Evolutionary conservation across 2,888 invertebrate genomes (phyloP), one percentile per base, ranked within the genome.

Genomic region (Drosophila atroscutellata): DNA sequence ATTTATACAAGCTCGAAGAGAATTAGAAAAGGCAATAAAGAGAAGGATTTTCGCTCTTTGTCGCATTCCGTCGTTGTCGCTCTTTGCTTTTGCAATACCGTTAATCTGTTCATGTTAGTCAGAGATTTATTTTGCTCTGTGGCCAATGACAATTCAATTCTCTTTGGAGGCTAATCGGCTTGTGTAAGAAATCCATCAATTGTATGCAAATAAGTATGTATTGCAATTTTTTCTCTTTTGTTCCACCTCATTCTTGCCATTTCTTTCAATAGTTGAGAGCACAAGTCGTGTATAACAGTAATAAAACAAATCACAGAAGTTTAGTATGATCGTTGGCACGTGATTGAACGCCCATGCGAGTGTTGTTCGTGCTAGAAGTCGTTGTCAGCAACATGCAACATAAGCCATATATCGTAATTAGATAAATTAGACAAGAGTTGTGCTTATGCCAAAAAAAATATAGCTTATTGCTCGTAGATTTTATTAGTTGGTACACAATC

Each of bases 401-500:
- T 8, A 2, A 45, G 24, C 24, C 45, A 15, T 24, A 15, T 8
- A 24, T 45, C 24, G 8, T 20, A 34, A 45, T 15, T 45, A 18
- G 2, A 54, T n/a, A 36, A 13, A n/a, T 15, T 8, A 28, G 11
- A 9, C 15, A 36, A 36, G 1, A 15, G 18, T 28, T 47, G 26
- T n/a, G 30, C 6, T 52, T 30, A 30, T n/a, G 45, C 51, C 34
- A 56, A 65, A 55, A 47, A 58, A 42, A 45, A 20, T 47, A 52
- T 32, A 45, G 15, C 56, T 60, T 70, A 34, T 64, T 45, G 61
- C 2, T 58, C 9, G 26, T 50, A 39, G 26, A 34, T 58, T 76
- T 75, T 75, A 75, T 75, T 75, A 76, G 30, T 50, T 51, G 36
- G 62, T 69, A 70, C 26, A 51, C 47, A 37, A 26, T 37, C n/a